phyloP scores from a whole-genome alignment of 2,888 invertebrate species.

The Anarsia innoxiella region DNA sequence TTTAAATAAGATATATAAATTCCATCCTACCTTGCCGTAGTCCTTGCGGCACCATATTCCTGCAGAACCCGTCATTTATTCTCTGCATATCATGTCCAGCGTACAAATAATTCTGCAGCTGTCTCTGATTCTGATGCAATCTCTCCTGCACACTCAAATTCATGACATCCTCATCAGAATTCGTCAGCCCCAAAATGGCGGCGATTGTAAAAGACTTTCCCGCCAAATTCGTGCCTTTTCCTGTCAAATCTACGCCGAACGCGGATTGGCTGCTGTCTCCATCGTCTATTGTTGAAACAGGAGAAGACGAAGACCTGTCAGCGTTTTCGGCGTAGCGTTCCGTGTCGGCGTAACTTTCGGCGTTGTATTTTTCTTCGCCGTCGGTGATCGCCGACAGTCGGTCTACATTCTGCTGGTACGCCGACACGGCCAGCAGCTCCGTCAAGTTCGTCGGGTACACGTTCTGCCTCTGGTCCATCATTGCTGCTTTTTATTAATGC shows the following conservation, averaged over 20 bases:
- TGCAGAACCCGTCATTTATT: conserved; percentile 54
- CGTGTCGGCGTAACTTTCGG: conserved; percentile 33
- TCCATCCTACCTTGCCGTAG: conserved; percentile 50
- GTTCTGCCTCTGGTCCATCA: conserved; percentile 56
- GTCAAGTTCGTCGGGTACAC: conserved; percentile 55
- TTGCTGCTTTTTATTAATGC: conserved; percentile 26
- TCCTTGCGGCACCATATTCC: conserved; percentile 43
- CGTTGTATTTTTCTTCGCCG: conserved; percentile 40
- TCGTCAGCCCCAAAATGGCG: conserved; percentile 86
- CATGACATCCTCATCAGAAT: conserved; percentile 64
- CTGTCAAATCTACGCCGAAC: conserved; percentile 61
- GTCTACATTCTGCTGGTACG: conserved; percentile 53
- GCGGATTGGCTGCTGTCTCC: conserved; percentile 54
- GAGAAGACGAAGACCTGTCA: conserved; percentile 49
- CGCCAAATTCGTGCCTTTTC: conserved; percentile 56
- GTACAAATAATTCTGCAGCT: conserved; percentile 58
- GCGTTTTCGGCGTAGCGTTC: conserved; percentile 35
- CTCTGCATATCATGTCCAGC: conserved; percentile 57
- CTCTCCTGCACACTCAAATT: conserved; percentile 73
- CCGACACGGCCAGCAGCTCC: conserved; percentile 46
- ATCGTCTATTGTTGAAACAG: conserved; percentile 55
- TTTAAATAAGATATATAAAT: too few species aligned
- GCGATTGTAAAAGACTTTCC: conserved; percentile 91
- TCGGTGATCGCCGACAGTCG: conserved; percentile 37
- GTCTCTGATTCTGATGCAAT: conserved; percentile 56